Conservation (phyloP, 2,888 invertebrate species). For the Zygogramma bicolorata region DNA sequence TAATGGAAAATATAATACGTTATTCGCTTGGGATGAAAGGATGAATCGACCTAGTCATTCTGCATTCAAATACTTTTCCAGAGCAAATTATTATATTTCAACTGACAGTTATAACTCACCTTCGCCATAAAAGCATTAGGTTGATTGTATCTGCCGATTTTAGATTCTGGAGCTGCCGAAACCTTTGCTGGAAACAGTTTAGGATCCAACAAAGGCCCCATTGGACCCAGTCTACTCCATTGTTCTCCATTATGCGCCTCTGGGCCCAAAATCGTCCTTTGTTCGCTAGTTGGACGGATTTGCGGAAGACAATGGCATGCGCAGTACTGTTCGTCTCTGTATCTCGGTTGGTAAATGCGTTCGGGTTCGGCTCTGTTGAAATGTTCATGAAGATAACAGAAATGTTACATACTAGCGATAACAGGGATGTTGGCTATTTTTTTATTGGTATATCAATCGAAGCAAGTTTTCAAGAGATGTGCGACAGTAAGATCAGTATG, state of each 20-base stretch:
- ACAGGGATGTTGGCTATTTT: no score
- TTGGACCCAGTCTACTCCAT: conserved; percentile 69
- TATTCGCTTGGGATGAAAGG: no score
- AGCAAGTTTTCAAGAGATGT: no score
- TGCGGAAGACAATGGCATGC: conserved; percentile 54
- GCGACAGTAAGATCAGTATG: no score
- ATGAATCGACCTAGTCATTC: no score
- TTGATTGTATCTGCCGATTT: conserved; percentile 70
- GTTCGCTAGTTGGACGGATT: conserved; percentile 31
- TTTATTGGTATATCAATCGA: no score
- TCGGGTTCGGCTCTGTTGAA: conserved; percentile 66
- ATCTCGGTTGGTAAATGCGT: conserved; percentile 66
- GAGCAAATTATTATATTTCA: background rate
- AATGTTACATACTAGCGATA: no score
- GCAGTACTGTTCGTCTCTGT: conserved; percentile 64
- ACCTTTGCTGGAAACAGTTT: conserved; percentile 73
- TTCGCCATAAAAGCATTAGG: conserved; percentile 74
- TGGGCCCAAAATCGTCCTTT: conserved; percentile 54
- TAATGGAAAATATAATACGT: no score
- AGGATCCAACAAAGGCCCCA: conserved; percentile 74
- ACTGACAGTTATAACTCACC: conserved; percentile 64
- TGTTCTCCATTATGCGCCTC: conserved; percentile 57
- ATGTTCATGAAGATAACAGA: no score
- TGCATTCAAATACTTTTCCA: no score
- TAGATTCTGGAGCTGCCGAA: conserved; percentile 70